phyloP scores from a whole-genome alignment of 1,140 invertebrate genomes.

The Zaprionus taronus region DNA sequence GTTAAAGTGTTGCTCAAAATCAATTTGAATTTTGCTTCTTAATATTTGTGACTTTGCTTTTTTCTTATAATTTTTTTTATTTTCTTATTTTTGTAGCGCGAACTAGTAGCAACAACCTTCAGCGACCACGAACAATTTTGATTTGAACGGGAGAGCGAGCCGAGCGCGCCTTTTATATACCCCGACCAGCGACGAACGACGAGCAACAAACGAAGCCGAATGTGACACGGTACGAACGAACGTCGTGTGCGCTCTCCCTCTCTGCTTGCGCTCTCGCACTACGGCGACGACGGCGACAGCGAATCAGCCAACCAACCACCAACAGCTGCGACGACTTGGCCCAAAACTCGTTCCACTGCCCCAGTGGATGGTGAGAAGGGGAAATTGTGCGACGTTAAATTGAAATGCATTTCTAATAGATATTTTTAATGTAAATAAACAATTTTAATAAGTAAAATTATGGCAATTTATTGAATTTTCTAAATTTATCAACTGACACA shows the following conservation, averaged over 20 bases:
- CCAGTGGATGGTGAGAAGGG: conserved; percentile 24
- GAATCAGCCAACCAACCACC: conserved; percentile 30
- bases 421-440: not conserved
- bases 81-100: conserved; percentile 43
- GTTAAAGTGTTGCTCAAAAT: conserved; percentile 45
- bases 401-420: not conserved
- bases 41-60: conserved; percentile 31
- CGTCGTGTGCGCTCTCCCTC: conserved; percentile 12
- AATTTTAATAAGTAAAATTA: not conserved
- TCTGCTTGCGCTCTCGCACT: conserved; percentile 16
- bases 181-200: conserved; percentile 1
- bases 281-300: conserved; percentile 5
- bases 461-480: not conserved
- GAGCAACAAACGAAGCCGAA: conserved; percentile 27
- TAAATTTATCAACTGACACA: not conserved
- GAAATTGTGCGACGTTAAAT: conserved; percentile 1
- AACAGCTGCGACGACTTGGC: conserved; percentile 9
- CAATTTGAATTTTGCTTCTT: conserved; percentile 47
- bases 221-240: not conserved
- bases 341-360: conserved; percentile 36
- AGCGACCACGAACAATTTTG: conserved; percentile 54
- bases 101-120: conserved; percentile 48
- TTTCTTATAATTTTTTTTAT: conserved; percentile 25
- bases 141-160: conserved; percentile 43
- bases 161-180: conserved; percentile 43